phyloP scores from a whole-genome alignment of 2,797 vertebrate genomes.

The Melopsittacus undulatus region DNA sequence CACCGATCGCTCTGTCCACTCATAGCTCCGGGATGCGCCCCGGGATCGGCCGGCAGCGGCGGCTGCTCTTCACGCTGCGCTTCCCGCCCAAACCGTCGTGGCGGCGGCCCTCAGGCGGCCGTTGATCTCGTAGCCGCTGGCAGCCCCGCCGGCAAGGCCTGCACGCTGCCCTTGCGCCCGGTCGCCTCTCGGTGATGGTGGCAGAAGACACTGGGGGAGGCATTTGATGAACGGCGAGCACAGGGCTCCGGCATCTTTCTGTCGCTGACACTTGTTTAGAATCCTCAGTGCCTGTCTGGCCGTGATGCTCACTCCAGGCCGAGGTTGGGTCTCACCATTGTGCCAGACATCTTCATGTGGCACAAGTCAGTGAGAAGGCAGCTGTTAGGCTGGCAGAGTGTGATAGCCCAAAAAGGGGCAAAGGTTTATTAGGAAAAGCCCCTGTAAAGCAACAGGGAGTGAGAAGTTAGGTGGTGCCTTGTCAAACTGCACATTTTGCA shows the following conservation, averaged over 20 bases:
- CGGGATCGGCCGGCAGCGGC: neutral
- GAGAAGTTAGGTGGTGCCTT: neutral
- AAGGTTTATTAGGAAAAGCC: neutral
- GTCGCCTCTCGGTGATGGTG: neutral
- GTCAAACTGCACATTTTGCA: neutral
- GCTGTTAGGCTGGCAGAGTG: neutral
- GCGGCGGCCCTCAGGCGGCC: neutral
- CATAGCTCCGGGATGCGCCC: neutral
- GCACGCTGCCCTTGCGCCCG: neutral
- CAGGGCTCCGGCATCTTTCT: neutral
- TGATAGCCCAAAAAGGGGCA: rapidly evolving
- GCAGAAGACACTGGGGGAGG: neutral
- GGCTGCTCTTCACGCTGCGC: neutral
- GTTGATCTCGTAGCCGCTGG: too few relatives aligned
- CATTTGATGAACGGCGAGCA: neutral
- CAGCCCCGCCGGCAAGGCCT: neutral
- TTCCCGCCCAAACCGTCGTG: neutral
- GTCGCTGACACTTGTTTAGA: neutral
- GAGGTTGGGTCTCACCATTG: rapidly evolving
- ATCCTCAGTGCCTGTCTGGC: neutral
- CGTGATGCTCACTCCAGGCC: neutral
- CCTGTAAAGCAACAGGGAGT: rapidly evolving
- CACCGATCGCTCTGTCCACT: too few relatives aligned
- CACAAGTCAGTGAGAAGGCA: neutral
- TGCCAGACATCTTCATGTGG: rapidly evolving